Evolutionary conservation across 2,888 invertebrate species (phyloP), one percentile per base, ranked within the genome.

Genomic region (Stenolophus ochropezus): DNA sequence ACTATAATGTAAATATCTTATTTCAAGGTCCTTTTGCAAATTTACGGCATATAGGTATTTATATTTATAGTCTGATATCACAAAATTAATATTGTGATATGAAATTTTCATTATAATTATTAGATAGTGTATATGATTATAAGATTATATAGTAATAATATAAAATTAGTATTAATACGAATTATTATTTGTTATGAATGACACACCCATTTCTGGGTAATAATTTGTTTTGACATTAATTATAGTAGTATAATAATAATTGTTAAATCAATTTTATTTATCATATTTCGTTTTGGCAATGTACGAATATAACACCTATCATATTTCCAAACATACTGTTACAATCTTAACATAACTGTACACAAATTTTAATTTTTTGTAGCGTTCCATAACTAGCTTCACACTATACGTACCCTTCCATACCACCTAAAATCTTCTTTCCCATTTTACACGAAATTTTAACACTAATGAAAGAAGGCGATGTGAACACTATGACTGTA

Each of bases 391-490:
- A 42, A 33, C 33, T 5, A 11, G 33, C 11, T 42, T 42, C 27
- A 27, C 5, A 4, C 8, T n/a, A n/a, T n/a, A 42, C 86, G 85
- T 84, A 86, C 87, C 87, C 87, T 85, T 87, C 87, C 18, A 87
- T 86, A 53, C 87, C 87, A 47, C 87, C 87, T 23, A 86, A 84
- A 42, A 86, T 82, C 56, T 75, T 61, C 49, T 47, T 78, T 79
- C 82, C 21, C 58, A 53, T 78, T 47, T 56, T 51, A 16, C 16
- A 8, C 5, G 14, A 5, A 51, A 51, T 1, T 16, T 42, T 11
- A 18, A 56, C 8, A 56, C 56, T 4, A n/a, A 3, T 49, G 49
- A 49, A 14, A 1, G 11, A 20, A 6, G 56, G 0, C 20, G 56
- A 56, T 56, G 56, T 56, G 56, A 8, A 20, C 56, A 11, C 11